Percentiles rank a stretch among this genome's conserved stretches.
Conservation (phyloP, 2,797 vertebrate genomes). For the Iguana delicatissima region DNA sequence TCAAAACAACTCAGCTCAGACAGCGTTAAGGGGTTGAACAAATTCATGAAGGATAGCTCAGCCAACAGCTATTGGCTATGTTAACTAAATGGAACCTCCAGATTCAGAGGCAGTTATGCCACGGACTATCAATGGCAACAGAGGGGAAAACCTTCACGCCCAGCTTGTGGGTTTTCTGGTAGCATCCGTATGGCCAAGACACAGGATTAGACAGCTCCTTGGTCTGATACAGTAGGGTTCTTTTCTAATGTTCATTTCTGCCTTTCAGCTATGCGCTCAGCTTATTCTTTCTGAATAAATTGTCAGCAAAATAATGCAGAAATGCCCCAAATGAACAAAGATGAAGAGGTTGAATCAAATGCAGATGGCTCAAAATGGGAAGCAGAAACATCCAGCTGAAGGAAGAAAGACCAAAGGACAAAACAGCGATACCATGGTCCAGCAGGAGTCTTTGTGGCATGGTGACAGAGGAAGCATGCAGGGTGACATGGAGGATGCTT, state of each 20-base stretch:
- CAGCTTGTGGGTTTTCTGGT: slow-evolving; percentile 14
- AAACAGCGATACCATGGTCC: slow-evolving; percentile 41
- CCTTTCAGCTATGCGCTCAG: not conserved
- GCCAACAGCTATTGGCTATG: not conserved
- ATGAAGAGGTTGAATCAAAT: not conserved
- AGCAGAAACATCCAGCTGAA: not conserved
- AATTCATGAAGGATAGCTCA: not conserved
- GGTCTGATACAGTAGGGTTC: not conserved
- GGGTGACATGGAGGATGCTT: slow-evolving; percentile 26
- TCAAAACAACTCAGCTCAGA: not conserved
- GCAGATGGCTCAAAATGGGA: slow-evolving; percentile 3
- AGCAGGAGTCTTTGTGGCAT: slow-evolving; percentile 24
- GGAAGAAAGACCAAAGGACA: slow-evolving; percentile 24
- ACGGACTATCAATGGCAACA: not conserved
- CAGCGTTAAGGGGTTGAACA: too few species aligned
- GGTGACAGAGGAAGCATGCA: slow-evolving; percentile 31
- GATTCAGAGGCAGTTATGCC: not conserved
- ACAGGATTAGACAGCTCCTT: not conserved
- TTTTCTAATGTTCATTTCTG: not conserved
- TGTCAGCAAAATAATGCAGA: slow-evolving; percentile 29
- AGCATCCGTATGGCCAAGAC: not conserved
- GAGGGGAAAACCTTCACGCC: not conserved
- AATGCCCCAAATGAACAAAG: slow-evolving; percentile 13
- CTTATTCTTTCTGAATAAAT: slow-evolving; percentile 23
- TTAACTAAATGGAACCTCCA: not conserved